These are phyloP conservation scores for Chloroclystis v-ata DNA, from an alignment of 2,888 invertebrate genomes.

Conservation along the genomic window DNA sequence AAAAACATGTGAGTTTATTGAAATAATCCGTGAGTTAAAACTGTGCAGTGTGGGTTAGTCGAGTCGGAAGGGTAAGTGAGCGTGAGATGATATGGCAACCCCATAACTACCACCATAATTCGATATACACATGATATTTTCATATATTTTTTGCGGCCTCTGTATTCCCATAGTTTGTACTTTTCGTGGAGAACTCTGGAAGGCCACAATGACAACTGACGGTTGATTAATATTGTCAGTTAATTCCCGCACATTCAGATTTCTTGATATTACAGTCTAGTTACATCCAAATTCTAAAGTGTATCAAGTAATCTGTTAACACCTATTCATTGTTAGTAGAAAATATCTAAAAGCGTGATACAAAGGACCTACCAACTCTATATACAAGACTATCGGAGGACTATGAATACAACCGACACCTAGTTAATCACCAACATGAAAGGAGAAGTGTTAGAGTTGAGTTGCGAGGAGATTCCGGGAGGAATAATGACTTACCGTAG, in stretches of 20 bases:
- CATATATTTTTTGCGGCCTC: constrained; percentile 54
- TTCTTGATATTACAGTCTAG: constrained; percentile 50
- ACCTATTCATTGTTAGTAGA: constrained; percentile 65
- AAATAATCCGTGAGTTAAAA: constrained; percentile 59
- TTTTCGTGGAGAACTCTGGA: constrained; percentile 77
- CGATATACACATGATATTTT: constrained; percentile 64
- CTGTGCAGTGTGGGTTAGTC: constrained; percentile 75
- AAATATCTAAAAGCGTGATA: constrained; percentile 73
- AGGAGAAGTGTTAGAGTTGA: constrained; percentile 46
- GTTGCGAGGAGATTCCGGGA: constrained; percentile 67
- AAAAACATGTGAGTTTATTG: constrained; percentile 36
- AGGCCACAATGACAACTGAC: constrained; percentile 60
- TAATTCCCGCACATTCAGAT: constrained; percentile 52
- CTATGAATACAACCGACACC: constrained; percentile 66
- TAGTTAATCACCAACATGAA: constrained; percentile 56
- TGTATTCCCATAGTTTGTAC: constrained; percentile 38
- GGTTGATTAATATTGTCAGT: constrained; percentile 40
- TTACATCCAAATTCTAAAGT: constrained; percentile 25
- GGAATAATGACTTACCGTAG: constrained; percentile 97
- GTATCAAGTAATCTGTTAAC: constrained; percentile 67
- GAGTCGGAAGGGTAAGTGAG: constrained; percentile 68
- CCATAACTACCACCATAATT: constrained; percentile 73
- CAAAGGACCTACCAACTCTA: constrained; percentile 50
- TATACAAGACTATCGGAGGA: constrained; percentile 59
- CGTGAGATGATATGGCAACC: constrained; percentile 70